phyloP scores from a whole-genome alignment of 2,797 vertebrate genomes.

The Denticeps clupeoides region DNA sequence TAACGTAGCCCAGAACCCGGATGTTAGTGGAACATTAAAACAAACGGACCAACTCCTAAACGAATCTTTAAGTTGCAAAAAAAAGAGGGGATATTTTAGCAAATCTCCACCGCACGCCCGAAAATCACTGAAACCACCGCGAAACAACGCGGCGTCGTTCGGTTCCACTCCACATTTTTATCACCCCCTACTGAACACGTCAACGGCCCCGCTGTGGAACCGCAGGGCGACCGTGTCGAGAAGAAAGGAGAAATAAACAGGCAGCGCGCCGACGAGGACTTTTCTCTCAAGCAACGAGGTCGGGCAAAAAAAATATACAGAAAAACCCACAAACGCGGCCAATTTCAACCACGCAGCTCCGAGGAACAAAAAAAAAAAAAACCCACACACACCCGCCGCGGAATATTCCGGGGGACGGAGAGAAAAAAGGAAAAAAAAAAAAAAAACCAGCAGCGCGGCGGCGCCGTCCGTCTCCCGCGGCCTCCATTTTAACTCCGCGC shows the following conservation, averaged over 20 bases:
- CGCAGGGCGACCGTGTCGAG: constrained; percentile 6
- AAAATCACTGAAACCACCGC: constrained; percentile 11
- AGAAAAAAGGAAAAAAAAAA: not conserved
- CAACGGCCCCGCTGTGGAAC: constrained; percentile 27
- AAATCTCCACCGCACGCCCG: constrained; percentile 1
- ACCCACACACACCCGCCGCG: too few relatives aligned
- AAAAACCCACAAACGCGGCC: not conserved
- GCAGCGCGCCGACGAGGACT: constrained; percentile 7
- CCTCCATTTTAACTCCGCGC: constrained; percentile 61
- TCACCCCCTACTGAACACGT: constrained; percentile 37
- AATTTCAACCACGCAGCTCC: too few relatives aligned
- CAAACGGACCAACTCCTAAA: too few relatives aligned
- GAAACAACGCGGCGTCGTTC: too few relatives aligned
- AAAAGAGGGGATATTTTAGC: too few relatives aligned
- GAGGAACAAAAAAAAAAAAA: too few relatives aligned
- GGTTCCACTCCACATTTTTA: constrained; percentile 57
- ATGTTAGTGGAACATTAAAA: too few relatives aligned
- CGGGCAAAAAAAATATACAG: not conserved
- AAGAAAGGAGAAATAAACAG: not conserved
- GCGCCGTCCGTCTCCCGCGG: constrained; percentile 37
- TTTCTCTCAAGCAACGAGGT: too few relatives aligned
- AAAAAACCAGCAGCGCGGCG: not conserved
- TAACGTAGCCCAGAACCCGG: too few relatives aligned
- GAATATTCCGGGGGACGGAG: constrained; percentile 1
- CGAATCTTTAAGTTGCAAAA: too few relatives aligned